Evolutionary conservation across 2,797 vertebrate species (phyloP).

Genomic region (Coracias cyanogaster): DNA sequence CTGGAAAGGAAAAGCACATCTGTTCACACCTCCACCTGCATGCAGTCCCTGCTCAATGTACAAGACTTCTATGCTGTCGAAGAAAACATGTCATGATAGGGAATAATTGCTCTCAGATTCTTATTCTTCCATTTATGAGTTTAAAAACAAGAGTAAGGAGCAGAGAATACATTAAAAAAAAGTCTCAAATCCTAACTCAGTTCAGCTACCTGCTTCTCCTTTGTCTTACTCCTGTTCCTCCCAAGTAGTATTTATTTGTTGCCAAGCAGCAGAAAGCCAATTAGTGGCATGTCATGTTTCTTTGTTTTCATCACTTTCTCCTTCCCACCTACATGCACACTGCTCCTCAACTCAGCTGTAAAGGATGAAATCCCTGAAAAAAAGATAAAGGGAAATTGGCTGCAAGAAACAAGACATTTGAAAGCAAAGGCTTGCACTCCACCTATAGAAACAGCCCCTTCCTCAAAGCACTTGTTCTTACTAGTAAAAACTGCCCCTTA

Average conservation of each 20-base stretch:
- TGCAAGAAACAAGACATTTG: not conserved
- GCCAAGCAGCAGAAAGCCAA: slow-evolving; percentile 30
- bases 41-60: not conserved
- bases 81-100: not conserved
- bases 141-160: not conserved
- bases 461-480: not conserved
- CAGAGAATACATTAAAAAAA: not conserved
- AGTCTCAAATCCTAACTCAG: not conserved
- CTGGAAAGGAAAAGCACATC: not conserved
- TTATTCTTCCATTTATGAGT: not conserved
- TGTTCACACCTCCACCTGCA: not conserved
- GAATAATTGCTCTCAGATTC: not conserved
- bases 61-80: not conserved
- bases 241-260: not conserved
- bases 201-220: not conserved
- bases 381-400: not conserved
- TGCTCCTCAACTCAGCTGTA: not conserved
- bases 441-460: not conserved
- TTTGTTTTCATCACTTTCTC: slow-evolving; percentile 4
- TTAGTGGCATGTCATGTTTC: slow-evolving; percentile 9
- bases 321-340: not conserved
- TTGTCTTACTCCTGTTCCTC: not conserved
- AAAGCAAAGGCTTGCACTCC: not conserved
- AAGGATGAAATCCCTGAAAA: not conserved
- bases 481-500: not conserved